These are phyloP conservation scores for Suricata suricatta DNA, from an alignment of 2,113 vertebrate species.

Conservation along the genomic window DNA sequence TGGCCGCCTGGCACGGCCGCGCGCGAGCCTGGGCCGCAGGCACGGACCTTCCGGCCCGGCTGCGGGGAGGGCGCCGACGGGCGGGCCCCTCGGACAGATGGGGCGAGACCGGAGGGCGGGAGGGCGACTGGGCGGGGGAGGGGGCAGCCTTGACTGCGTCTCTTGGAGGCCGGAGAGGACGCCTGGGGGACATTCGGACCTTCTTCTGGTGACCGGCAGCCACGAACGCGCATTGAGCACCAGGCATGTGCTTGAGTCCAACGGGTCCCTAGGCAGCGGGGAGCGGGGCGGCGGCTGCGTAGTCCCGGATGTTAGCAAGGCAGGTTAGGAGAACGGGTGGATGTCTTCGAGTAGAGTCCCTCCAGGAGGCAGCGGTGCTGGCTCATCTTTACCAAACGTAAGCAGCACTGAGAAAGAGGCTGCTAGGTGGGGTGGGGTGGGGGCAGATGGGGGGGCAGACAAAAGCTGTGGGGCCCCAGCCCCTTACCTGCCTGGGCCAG, in stretches of 20 bases:
- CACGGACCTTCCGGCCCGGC: slow-evolving; percentile 56
- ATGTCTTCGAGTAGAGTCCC: background rate
- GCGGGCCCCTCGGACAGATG: too few species aligned
- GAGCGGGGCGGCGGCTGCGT: background rate
- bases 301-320: background rate
- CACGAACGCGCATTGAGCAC: background rate
- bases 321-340: too few species aligned
- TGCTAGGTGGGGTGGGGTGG: background rate
- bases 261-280: background rate
- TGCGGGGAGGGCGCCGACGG: too few species aligned
- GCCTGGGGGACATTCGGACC: background rate
- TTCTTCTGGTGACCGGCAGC: background rate
- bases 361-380: accelerated
- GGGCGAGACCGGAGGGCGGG: too few species aligned
- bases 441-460: background rate
- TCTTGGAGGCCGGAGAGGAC: background rate
- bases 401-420: background rate
- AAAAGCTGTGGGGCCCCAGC: background rate
- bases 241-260: background rate
- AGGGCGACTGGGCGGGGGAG: accelerated
- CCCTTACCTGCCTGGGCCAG: accelerated
- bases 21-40: slow-evolving; percentile 41
- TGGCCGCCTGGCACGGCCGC: slow-evolving; percentile 68
- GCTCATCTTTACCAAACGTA: background rate
- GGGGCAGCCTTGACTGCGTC: too few species aligned